Conservation (phyloP, 2,888 invertebrate genomes). For the Hirtodrosophila alboralis region DNA sequence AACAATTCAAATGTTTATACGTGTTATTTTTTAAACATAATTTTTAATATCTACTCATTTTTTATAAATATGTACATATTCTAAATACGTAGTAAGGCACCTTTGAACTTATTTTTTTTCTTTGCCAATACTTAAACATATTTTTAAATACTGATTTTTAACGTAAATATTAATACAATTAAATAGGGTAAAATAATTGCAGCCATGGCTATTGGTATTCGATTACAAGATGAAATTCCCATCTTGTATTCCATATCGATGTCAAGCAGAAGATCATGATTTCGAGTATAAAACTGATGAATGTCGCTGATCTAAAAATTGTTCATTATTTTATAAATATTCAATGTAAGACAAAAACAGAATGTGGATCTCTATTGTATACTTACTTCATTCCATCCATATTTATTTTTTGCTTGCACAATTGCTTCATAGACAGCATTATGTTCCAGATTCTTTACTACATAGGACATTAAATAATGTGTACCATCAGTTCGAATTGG, state of each 20-base stretch:
- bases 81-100: slow-evolving; percentile 75
- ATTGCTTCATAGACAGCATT: slow-evolving; percentile 90
- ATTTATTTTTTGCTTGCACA: slow-evolving; percentile 90
- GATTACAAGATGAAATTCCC: slow-evolving; percentile 76
- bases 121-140: slow-evolving; percentile 32
- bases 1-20: slow-evolving; percentile 15
- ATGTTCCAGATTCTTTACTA: slow-evolving; percentile 87
- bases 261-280: slow-evolving; percentile 85
- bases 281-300: slow-evolving; percentile 89
- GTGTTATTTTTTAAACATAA: slow-evolving; percentile 29
- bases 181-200: slow-evolving; percentile 32
- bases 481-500: slow-evolving; percentile 82
- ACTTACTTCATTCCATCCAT: slow-evolving; percentile 89
- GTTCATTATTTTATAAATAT: not conserved
- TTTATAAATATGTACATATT: slow-evolving; percentile 55
- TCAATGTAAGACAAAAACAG: no score
- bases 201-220: slow-evolving; percentile 23
- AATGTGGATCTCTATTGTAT: no score
- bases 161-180: slow-evolving; percentile 32
- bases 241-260: slow-evolving; percentile 84
- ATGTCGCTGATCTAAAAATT: slow-evolving; percentile 88
- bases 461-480: slow-evolving; percentile 87
- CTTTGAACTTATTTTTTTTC: slow-evolving; percentile 61
- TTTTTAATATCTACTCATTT: slow-evolving; percentile 39
- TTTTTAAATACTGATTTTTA: slow-evolving; percentile 54